A percentile compares a stretch with the other conserved stretches of the same genome.
phyloP scores from a whole-genome alignment of 2,888 invertebrate species.

The Acleris sparsana region DNA sequence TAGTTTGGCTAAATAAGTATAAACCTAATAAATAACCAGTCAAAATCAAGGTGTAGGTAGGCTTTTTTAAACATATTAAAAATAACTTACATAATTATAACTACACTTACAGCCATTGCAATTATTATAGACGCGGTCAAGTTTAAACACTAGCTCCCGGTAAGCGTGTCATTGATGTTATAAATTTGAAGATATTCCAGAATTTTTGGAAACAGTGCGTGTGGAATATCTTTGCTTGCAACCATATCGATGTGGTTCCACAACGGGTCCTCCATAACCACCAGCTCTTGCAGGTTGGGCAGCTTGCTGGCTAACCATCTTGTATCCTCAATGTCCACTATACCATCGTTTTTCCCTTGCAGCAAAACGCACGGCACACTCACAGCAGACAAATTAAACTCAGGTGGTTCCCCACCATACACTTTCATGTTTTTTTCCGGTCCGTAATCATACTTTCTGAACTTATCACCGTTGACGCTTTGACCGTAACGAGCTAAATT shows the following conservation, averaged over 20 bases:
- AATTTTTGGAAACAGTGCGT: conserved; percentile 14
- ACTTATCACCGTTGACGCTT: conserved; percentile 14
- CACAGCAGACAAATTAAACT: conserved; percentile 19
- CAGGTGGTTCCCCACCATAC: conserved; percentile 25
- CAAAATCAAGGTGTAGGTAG: no score
- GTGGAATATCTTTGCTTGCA: background rate
- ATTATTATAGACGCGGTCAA: no score
- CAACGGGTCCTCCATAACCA: conserved; percentile 15
- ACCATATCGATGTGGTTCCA: conserved; percentile 31
- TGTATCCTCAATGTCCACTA: conserved; percentile 14
- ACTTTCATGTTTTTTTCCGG: conserved; percentile 20
- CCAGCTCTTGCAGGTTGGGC: conserved; percentile 22
- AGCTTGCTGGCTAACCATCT: conserved; percentile 13
- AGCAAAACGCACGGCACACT: conserved; percentile 10
- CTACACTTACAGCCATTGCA: no score
- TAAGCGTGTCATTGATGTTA: conserved; percentile 4
- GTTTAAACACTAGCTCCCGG: background rate
- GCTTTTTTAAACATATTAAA: no score
- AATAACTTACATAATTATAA: no score
- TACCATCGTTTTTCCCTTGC: conserved; percentile 14
- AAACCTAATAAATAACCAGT: no score
- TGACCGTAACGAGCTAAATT: conserved; percentile 22
- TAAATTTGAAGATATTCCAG: conserved; percentile 21
- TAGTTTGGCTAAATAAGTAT: no score
- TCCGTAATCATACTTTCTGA: conserved; percentile 27